Percentiles rank a stretch among this genome's conserved stretches.
Conservation (phyloP, 2,113 vertebrate species). For the Sceloporus undulatus region DNA sequence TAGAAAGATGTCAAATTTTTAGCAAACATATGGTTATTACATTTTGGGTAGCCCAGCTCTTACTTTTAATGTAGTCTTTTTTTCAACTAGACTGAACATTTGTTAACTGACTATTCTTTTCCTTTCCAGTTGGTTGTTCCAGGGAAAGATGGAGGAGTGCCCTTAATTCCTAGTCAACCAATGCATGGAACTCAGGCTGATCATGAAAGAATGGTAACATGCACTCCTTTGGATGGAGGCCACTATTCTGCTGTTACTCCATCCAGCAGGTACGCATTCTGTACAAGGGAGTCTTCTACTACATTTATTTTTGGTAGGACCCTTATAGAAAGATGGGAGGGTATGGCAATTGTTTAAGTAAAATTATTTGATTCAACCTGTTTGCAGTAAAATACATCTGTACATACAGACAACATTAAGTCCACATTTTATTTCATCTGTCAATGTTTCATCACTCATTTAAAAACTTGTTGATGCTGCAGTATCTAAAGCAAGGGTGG, state of each 20-base stretch:
- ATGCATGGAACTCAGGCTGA: slow-evolving; percentile 86
- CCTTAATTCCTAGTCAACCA: slow-evolving; percentile 82
- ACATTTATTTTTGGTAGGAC: not conserved
- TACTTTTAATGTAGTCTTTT: not conserved
- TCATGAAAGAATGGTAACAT: slow-evolving; percentile 78
- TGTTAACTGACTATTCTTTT: slow-evolving; percentile 46
- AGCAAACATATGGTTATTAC: not conserved
- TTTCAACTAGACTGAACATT: slow-evolving; percentile 13
- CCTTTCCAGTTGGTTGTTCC: slow-evolving; percentile 81
- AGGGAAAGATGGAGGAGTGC: slow-evolving; percentile 90
- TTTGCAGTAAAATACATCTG: not conserved
- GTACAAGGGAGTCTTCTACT: not conserved
- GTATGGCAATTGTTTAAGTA: not conserved
- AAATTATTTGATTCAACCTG: not conserved
- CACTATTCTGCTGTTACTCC: slow-evolving; percentile 81
- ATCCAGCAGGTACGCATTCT: slow-evolving; percentile 82
- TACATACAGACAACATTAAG: not conserved
- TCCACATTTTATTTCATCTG: not conserved
- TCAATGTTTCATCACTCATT: not conserved
- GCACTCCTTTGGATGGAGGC: slow-evolving; percentile 77
- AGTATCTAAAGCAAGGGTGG: not conserved
- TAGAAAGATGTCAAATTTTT: slow-evolving; percentile 11
- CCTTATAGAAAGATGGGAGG: not conserved
- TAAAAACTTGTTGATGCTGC: not conserved
- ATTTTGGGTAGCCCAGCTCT: not conserved